Conservation (phyloP, 2,113 vertebrate genomes). For the Oenanthe melanoleuca region DNA sequence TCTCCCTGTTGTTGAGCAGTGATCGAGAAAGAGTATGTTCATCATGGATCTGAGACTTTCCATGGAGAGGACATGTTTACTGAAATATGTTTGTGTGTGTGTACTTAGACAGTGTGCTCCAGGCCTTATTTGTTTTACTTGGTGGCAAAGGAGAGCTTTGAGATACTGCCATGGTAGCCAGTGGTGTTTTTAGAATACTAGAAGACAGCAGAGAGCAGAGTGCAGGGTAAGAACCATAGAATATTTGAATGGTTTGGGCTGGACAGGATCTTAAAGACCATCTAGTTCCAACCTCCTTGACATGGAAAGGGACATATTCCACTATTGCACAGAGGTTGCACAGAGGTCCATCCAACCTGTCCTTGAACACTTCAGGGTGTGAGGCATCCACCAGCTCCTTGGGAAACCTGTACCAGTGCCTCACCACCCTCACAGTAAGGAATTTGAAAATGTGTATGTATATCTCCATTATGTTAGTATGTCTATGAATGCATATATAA, state of each 20-base stretch:
- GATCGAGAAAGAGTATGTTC: not conserved
- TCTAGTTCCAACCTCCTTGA: not conserved
- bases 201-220: not conserved
- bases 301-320: not conserved
- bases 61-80: not conserved
- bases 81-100: not conserved
- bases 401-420: not conserved
- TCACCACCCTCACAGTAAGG: not conserved
- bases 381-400: not conserved
- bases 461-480: not conserved
- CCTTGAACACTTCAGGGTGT: not conserved
- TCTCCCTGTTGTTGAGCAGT: not conserved
- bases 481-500: not conserved
- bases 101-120: not conserved
- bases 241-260: not conserved
- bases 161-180: not conserved
- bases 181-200: not conserved
- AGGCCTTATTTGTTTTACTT: not conserved
- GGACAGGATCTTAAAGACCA: not conserved
- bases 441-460: not conserved
- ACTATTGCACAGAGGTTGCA: not conserved
- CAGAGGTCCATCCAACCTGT: not conserved
- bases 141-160: not conserved
- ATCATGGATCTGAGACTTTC: not conserved
- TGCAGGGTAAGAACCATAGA: not conserved